These are phyloP conservation scores for Folsomia candida DNA, from an alignment of 2,888 invertebrate species.

Conservation along the genomic window DNA sequence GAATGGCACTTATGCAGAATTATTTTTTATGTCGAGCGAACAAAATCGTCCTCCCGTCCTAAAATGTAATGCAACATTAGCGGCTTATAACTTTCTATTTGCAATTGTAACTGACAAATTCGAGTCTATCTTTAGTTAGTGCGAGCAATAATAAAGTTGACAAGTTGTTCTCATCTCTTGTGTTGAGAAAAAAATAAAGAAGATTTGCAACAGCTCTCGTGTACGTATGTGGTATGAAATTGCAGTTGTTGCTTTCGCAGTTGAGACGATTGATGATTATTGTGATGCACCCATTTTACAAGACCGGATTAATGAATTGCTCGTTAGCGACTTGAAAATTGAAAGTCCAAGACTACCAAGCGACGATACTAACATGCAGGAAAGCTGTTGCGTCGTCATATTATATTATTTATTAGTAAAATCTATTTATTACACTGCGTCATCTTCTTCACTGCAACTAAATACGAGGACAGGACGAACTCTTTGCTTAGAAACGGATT, in stretches of 20 bases:
- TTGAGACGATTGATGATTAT: not conserved
- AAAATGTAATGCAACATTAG: not conserved
- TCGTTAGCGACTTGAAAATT: not conserved
- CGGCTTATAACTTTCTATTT: not conserved
- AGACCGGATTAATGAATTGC: not conserved
- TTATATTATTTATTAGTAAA: too few relatives aligned
- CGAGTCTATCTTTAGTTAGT: not conserved
- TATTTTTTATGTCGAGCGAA: not conserved
- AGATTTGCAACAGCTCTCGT: too few relatives aligned
- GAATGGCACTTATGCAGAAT: not conserved
- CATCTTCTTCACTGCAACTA: too few relatives aligned
- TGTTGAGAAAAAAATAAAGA: too few relatives aligned
- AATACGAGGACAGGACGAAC: too few relatives aligned
- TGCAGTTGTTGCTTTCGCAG: too few relatives aligned
- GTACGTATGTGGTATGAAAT: too few relatives aligned
- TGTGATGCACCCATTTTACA: not conserved
- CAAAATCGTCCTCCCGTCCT: not conserved
- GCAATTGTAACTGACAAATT: conserved; percentile 1
- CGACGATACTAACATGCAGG: too few relatives aligned
- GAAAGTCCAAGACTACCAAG: too few relatives aligned
- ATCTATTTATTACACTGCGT: too few relatives aligned
- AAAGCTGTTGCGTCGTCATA: too few relatives aligned
- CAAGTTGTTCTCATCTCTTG: not conserved
- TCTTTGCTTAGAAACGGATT: too few relatives aligned
- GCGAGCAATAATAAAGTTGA: not conserved